Evolutionary conservation across 2,888 invertebrate species (phyloP).

Genomic region (Pardosa pseudoannulata): DNA sequence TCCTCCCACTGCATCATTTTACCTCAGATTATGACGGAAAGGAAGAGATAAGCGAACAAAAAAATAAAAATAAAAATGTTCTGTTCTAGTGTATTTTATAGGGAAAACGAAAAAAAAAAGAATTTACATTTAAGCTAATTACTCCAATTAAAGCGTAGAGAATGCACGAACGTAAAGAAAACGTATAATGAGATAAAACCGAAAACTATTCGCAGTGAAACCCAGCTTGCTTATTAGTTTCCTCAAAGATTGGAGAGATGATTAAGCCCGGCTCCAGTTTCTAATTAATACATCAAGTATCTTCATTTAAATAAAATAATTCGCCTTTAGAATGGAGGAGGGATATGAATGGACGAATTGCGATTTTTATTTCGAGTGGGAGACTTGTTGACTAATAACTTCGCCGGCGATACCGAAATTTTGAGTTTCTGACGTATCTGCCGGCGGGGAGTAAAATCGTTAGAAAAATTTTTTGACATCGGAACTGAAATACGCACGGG

Average conservation of each 20-base stretch:
- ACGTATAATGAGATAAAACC: background rate
- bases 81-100: no score
- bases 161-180: background rate
- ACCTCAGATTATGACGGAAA: no score
- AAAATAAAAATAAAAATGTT: no score
- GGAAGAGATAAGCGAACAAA: no score
- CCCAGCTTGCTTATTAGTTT: background rate
- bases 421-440: no score
- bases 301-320: slow-evolving; percentile 7
- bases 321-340: background rate
- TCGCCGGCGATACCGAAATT: no score
- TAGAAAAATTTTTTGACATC: no score
- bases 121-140: background rate
- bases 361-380: background rate
- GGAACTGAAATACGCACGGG: no score
- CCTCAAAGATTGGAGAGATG: background rate
- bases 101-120: background rate
- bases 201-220: background rate
- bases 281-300: slow-evolving; percentile 6
- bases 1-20: no score
- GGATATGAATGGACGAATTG: background rate
- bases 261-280: background rate
- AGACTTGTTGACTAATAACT: background rate
- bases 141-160: background rate
- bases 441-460: no score